These are phyloP conservation scores for Nothobranchius furzeri DNA, from an alignment of 2,113 vertebrate species.

Conservation along the genomic window DNA sequence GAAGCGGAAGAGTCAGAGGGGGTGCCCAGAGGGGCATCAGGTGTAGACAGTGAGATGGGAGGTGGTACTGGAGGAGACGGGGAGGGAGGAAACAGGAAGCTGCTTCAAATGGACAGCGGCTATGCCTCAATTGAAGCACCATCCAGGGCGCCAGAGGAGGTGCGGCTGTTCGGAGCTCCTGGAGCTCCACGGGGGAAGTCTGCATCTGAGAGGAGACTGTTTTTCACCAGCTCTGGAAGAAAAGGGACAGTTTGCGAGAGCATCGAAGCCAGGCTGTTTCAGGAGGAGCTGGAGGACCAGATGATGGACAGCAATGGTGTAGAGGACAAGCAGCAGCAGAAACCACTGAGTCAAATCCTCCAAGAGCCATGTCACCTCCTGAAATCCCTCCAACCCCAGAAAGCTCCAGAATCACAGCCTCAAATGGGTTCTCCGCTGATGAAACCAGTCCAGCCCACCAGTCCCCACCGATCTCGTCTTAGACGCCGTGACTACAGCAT, in stretches of 20 bases:
- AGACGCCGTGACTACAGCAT: constrained; percentile 94
- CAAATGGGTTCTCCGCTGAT: constrained; percentile 46
- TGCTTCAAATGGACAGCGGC: constrained; percentile 98
- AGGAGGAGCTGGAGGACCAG: constrained; percentile 81
- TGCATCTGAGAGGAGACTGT: constrained; percentile 85
- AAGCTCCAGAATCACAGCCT: constrained; percentile 41
- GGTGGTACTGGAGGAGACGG: constrained; percentile 69
- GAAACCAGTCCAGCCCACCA: constrained; percentile 39
- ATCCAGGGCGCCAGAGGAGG: constrained; percentile 82
- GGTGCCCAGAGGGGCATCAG: constrained; percentile 41
- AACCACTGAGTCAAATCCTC: constrained; percentile 23
- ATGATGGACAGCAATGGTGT: constrained; percentile 36
- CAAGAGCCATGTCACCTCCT: constrained; percentile 51
- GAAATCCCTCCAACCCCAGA: constrained; percentile 50
- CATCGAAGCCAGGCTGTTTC: constrained; percentile 78
- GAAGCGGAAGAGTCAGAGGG: constrained; percentile 48
- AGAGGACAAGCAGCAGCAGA: constrained; percentile 47
- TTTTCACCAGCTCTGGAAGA: constrained; percentile 87
- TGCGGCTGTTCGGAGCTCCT: constrained; percentile 72
- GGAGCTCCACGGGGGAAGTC: constrained; percentile 82
- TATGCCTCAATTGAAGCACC: constrained; percentile 96
- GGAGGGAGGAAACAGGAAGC: constrained; percentile 85
- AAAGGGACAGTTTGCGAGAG: constrained; percentile 91
- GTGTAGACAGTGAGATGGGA: constrained; percentile 48
- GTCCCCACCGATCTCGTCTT: constrained; percentile 65